Evolutionary conservation across 2,113 vertebrate genomes (phyloP).

Genomic region (Pampusana beccarii): DNA sequence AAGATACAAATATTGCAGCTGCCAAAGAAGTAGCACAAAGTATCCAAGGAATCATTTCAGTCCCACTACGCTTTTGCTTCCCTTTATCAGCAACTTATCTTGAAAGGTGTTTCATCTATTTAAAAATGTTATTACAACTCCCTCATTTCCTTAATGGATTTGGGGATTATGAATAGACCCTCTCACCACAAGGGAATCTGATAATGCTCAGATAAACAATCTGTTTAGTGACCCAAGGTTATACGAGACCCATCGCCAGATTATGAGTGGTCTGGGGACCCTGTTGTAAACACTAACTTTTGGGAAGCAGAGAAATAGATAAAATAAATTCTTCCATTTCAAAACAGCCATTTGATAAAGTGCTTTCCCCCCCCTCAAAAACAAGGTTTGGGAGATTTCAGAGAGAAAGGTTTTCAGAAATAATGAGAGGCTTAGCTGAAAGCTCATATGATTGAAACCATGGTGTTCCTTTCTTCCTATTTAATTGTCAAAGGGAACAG

Average conservation of each 20-base stretch:
- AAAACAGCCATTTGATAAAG: neutral
- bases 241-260: neutral
- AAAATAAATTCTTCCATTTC: neutral
- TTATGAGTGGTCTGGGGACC: neutral
- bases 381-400: neutral
- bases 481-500: neutral
- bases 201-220: neutral
- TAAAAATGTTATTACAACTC: conserved; percentile 7
- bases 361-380: neutral
- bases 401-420: neutral
- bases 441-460: neutral
- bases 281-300: neutral
- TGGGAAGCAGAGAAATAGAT: neutral
- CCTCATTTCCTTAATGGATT: conserved; percentile 13
- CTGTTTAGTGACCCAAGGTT: neutral
- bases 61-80: neutral
- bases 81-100: neutral
- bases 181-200: neutral
- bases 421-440: neutral
- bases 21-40: neutral
- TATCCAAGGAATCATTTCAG: neutral
- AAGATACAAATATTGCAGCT: neutral
- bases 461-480: neutral
- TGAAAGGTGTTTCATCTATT: conserved; percentile 32
- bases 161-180: neutral